phyloP scores from a whole-genome alignment of 2,888 invertebrate species.

The Tortricodes alternella region DNA sequence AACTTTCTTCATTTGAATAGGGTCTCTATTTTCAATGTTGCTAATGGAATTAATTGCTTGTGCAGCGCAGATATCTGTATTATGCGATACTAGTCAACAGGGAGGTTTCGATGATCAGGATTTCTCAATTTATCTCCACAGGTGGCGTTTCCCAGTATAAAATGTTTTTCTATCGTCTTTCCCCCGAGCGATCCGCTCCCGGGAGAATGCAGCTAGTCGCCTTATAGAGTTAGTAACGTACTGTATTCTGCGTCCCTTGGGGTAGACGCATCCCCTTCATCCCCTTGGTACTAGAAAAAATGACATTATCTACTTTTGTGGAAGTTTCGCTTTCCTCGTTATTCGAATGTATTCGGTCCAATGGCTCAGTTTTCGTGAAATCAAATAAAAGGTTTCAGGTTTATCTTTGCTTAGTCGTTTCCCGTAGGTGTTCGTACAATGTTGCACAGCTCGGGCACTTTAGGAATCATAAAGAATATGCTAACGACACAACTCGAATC shows the following conservation, averaged over 20 bases:
- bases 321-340: constrained; percentile 51
- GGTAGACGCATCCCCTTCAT: constrained; percentile 61
- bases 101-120: constrained; percentile 46
- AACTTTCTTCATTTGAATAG: constrained; percentile 46
- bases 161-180: constrained; percentile 68
- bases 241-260: constrained; percentile 64
- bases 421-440: constrained; percentile 41
- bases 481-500: constrained; percentile 51
- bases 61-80: constrained; percentile 46
- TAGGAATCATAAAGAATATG: constrained; percentile 63
- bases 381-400: constrained; percentile 16
- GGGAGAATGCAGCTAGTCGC: constrained; percentile 63
- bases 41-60: constrained; percentile 49
- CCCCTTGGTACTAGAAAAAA: constrained; percentile 59
- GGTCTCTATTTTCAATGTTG: constrained; percentile 48
- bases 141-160: constrained; percentile 69
- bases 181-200: constrained; percentile 58
- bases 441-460: constrained; percentile 49
- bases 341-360: constrained; percentile 21
- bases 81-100: constrained; percentile 36
- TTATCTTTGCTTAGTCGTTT: constrained; percentile 16
- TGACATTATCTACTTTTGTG: constrained; percentile 69
- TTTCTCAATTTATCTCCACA: constrained; percentile 62
- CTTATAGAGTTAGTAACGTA: constrained; percentile 78
- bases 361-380: constrained; percentile 4